Evolutionary conservation across 2,888 invertebrate genomes (phyloP).

Genomic region (Apodemia zela): DNA sequence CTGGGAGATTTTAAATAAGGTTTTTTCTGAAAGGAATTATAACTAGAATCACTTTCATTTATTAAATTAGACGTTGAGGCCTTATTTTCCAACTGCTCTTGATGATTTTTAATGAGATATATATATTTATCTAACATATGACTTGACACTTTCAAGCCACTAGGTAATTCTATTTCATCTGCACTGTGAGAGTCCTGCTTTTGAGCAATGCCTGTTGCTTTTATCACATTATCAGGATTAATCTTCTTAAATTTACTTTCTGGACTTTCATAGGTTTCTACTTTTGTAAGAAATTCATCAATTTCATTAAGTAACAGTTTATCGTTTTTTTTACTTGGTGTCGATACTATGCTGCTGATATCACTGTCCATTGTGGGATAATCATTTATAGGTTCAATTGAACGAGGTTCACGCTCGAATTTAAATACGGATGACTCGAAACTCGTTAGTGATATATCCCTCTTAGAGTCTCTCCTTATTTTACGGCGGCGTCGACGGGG

Average conservation of each 20-base stretch:
- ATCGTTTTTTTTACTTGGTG: constrained; percentile 69
- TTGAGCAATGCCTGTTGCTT: constrained; percentile 61
- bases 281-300: constrained; percentile 70
- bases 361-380: constrained; percentile 71
- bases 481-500: constrained; percentile 63
- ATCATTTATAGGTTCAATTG: constrained; percentile 38
- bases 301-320: constrained; percentile 69
- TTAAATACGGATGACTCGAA: constrained; percentile 41
- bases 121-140: constrained; percentile 68
- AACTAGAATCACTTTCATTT: constrained; percentile 24
- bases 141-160: constrained; percentile 55
- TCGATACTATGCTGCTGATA: constrained; percentile 67
- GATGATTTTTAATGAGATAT: constrained; percentile 62
- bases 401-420: neutral
- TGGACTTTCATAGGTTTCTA: constrained; percentile 66
- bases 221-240: constrained; percentile 60
- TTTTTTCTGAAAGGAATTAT: constrained; percentile 34
- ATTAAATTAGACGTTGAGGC: constrained; percentile 17
- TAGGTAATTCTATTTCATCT: constrained; percentile 55
- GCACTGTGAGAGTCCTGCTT: constrained; percentile 50
- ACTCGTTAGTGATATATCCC: constrained; percentile 55
- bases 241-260: constrained; percentile 49
- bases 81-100: constrained; percentile 36
- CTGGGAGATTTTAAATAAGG: constrained; percentile 47
- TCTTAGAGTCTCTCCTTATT: constrained; percentile 40